A percentile compares a stretch with the other conserved stretches of the same genome.
These are phyloP conservation scores for Leptinotarsa undecemlineata DNA, from an alignment of 1,140 invertebrate genomes.

Conservation along the genomic window DNA sequence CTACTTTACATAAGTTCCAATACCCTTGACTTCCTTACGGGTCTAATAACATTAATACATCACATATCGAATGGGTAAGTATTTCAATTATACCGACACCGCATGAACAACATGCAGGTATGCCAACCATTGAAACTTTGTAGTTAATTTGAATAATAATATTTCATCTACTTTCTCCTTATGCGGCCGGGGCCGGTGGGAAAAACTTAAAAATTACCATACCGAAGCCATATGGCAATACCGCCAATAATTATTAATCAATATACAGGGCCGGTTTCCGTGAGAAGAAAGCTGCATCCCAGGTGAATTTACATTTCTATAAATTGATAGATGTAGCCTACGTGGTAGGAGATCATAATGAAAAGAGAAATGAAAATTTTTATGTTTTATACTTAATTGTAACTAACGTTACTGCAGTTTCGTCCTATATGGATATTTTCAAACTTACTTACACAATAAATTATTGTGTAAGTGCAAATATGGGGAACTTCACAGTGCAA, in stretches of 20 bases:
- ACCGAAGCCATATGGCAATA: neutral
- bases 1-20: conserved; percentile 3
- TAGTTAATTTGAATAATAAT: conserved; percentile 9
- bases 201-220: conserved; percentile 3
- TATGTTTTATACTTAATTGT: too few relatives aligned
- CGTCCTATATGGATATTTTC: too few relatives aligned
- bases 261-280: neutral
- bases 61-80: conserved; percentile 1
- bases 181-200: neutral
- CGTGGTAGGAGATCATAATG: too few relatives aligned
- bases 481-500: too few relatives aligned
- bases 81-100: neutral
- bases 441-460: too few relatives aligned
- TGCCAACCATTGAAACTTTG: neutral
- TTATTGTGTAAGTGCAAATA: too few relatives aligned
- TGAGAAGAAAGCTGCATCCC: too few relatives aligned
- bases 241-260: neutral
- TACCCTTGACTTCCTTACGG: conserved; percentile 1
- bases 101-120: conserved; percentile 1
- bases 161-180: neutral
- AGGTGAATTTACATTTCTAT: too few relatives aligned
- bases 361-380: too few relatives aligned
- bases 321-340: too few relatives aligned
- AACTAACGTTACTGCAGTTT: too few relatives aligned
- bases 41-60: neutral